phyloP scores from a whole-genome alignment of 2,888 invertebrate species.

The Lapara coniferarum region DNA sequence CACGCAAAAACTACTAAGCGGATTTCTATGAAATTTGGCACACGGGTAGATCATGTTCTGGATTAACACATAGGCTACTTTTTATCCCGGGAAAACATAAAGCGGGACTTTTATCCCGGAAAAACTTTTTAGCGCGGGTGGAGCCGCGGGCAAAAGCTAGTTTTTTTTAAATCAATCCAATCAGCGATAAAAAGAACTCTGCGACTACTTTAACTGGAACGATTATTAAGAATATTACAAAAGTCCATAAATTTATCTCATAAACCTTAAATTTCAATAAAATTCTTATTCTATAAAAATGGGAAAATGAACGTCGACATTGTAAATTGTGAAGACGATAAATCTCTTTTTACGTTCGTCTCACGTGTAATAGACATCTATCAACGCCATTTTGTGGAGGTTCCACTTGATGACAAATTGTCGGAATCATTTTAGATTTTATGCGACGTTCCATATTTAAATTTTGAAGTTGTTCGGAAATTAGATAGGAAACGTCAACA shows the following conservation, averaged over 20 bases:
- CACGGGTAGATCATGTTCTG: too few relatives aligned
- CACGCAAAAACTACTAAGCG: too few relatives aligned
- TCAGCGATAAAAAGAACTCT: neutral
- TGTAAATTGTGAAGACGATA: constrained; percentile 23
- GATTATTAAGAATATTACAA: constrained; percentile 13
- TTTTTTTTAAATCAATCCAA: too few relatives aligned
- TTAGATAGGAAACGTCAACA: neutral
- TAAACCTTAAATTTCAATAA: constrained; percentile 16
- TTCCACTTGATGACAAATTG: constrained; percentile 19
- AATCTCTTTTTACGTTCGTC: constrained; percentile 20
- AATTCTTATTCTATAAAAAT: constrained; percentile 9
- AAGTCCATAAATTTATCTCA: constrained; percentile 3
- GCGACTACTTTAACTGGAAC: neutral
- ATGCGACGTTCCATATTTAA: neutral
- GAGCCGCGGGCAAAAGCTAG: too few relatives aligned
- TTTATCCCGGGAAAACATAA: too few relatives aligned
- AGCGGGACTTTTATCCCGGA: too few relatives aligned
- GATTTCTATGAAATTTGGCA: too few relatives aligned
- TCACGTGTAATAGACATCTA: constrained; percentile 21
- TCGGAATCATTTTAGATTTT: constrained; percentile 10
- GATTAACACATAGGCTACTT: too few relatives aligned
- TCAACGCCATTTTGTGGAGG: constrained; percentile 19
- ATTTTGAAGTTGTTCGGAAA: neutral
- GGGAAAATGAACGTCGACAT: constrained; percentile 18
- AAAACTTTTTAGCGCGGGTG: too few relatives aligned